Conservation (phyloP, 2,888 invertebrate species). For the Pachycephus smyrnensis region DNA sequence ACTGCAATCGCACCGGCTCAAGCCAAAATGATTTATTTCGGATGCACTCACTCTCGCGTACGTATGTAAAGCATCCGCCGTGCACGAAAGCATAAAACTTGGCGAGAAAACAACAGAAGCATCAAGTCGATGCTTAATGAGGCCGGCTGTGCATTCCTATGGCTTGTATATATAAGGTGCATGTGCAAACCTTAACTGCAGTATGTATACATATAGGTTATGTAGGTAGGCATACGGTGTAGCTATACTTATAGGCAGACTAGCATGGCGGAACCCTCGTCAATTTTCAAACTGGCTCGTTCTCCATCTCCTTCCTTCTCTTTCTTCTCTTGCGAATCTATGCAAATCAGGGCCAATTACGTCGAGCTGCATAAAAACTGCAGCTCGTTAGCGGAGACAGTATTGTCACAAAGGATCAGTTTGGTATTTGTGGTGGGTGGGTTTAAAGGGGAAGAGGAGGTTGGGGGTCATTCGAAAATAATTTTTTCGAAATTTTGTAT, state of each 20-base stretch:
- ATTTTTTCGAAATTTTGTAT: too few relatives aligned
- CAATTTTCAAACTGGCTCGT: constrained; percentile 9
- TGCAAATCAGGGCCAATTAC: constrained; percentile 63
- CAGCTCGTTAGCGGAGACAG: constrained; percentile 50
- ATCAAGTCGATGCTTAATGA: constrained; percentile 16
- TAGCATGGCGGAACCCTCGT: not conserved
- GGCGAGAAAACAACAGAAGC: constrained; percentile 20
- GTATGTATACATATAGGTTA: constrained; percentile 1
- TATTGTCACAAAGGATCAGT: not conserved
- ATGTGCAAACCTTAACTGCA: constrained; percentile 12
- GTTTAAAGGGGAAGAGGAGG: too few relatives aligned
- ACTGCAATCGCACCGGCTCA: not conserved
- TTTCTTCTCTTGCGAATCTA: constrained; percentile 46
- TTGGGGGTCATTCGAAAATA: too few relatives aligned
- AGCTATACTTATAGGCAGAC: not conserved
- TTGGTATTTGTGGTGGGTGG: not conserved
- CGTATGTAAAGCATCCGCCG: not conserved
- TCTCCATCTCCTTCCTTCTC: not conserved
- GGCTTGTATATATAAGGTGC: constrained; percentile 8
- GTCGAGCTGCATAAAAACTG: constrained; percentile 58
- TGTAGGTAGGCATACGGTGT: not conserved
- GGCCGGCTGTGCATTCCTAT: constrained; percentile 18
- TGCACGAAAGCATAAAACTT: constrained; percentile 9
- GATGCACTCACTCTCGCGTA: not conserved
- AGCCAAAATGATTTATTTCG: constrained; percentile 5